These are phyloP conservation scores for Syngnathus typhle DNA, from an alignment of 2,113 vertebrate species.

Conservation along the genomic window DNA sequence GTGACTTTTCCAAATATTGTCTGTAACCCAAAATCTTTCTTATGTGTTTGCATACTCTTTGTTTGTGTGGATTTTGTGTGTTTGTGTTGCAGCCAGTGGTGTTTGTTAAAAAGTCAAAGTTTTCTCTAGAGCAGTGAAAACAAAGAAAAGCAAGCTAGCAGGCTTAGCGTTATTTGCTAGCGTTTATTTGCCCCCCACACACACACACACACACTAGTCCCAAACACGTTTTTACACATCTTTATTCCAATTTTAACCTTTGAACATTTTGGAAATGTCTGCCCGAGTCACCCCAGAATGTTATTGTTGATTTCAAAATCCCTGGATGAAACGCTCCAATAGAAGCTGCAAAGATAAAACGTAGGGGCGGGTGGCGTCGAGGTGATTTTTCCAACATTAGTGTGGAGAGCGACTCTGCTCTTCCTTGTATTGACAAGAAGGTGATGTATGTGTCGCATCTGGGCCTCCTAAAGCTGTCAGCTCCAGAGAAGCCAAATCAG, in stretches of 20 bases:
- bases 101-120: background rate
- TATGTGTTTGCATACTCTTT: constrained; percentile 9
- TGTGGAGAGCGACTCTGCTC: constrained; percentile 18
- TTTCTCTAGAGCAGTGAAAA: too few relatives aligned
- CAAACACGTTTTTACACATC: too few relatives aligned
- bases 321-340: too few relatives aligned
- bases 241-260: too few relatives aligned
- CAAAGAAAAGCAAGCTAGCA: background rate
- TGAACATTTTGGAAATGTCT: too few relatives aligned
- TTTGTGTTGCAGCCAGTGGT: constrained; percentile 17
- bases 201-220: too few relatives aligned
- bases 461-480: constrained; percentile 61
- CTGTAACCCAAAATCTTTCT: constrained; percentile 36
- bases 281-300: too few relatives aligned
- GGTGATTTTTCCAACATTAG: constrained; percentile 31
- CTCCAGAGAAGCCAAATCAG: constrained; percentile 64
- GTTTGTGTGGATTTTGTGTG: constrained; percentile 28
- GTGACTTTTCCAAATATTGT: constrained; percentile 2
- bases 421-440: constrained; percentile 50
- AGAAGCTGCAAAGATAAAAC: constrained; percentile 18
- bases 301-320: background rate
- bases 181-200: too few relatives aligned
- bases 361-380: constrained; percentile 1
- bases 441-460: constrained; percentile 50
- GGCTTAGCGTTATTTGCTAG: too few relatives aligned